Evolutionary conservation across 1,140 invertebrate genomes (phyloP), one percentile per base, ranked within the genome.

Genomic region (Ooceraea biroi): DNA sequence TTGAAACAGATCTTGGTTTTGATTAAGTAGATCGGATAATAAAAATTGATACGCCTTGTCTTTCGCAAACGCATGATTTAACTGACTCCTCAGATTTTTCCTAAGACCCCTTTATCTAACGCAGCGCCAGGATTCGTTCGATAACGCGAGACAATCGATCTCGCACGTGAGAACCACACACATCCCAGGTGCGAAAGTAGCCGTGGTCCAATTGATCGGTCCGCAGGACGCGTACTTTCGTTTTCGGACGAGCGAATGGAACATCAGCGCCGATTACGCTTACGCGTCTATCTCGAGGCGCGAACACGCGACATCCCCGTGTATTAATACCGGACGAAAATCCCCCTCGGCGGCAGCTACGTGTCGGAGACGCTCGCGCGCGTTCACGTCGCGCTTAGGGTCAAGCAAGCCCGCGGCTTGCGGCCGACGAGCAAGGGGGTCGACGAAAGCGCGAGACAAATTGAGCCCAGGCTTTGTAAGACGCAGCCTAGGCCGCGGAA

Each of bases 361-460:
- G 36, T n/a, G n/a, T n/a, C n/a, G n/a, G n/a, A n/a, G n/a, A n/a
- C n/a, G n/a, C n/a, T n/a, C n/a, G n/a, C n/a, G n/a, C n/a, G n/a
- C n/a, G 17, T 55, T 25, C 11, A 41, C 72, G 72, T 48, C 50
- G 63, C 12, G 25, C 65, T 69, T 80, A 71, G 36, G 65, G 25
- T 57, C 66, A 58, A 80, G 41, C 65, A 25, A 46, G 25, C 14
- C 27, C 58, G 48, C n/a, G 46, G 44, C 3, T 22, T 5, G 8
- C 41, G 44, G 68, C 41, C 50, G 44, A 14, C 76, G 0, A 44
- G 44, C 36, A 36, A 50, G 48, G 12, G 57, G 41, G 19, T 80
- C 73, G 82, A 83, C 73, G 72, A 83, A 83, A 83, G 60, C 52
- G 82, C 71, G 77, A 82, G 83, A 84, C 77, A 84, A 84, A 84